Percentiles rank a stretch among this genome's conserved stretches.
Evolutionary conservation across 2,888 invertebrate genomes (phyloP).

Genomic region (Netelia fuscicornis): DNA sequence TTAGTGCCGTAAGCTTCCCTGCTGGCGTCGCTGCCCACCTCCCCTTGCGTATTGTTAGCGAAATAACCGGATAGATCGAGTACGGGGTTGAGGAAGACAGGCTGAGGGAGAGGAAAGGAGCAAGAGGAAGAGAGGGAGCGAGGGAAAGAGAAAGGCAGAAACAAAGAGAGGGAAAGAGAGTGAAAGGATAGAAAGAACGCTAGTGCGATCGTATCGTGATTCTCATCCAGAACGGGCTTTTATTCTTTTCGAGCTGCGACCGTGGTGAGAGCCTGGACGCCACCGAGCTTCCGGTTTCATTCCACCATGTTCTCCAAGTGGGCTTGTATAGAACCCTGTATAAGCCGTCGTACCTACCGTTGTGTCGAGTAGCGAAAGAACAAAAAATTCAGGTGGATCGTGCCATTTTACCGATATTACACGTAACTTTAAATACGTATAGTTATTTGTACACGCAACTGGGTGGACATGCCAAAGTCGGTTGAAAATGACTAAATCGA

Average conservation of each 20-base stretch:
- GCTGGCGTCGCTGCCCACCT: conserved; percentile 71
- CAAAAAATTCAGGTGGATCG: conserved; percentile 34
- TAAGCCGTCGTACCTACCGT: conserved; percentile 4
- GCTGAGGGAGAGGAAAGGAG: conserved; percentile 30
- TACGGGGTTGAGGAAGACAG: conserved; percentile 55
- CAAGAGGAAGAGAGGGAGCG: conserved; percentile 30
- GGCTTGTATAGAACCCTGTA: conserved; percentile 26
- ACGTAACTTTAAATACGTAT: background rate
- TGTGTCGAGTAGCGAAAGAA: conserved; percentile 21
- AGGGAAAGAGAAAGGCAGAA: conserved; percentile 11
- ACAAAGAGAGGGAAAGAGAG: conserved; percentile 36
- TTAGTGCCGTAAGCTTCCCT: conserved; percentile 77
- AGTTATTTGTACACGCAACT: conserved; percentile 6
- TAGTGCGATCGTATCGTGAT: conserved; percentile 48
- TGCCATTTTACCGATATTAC: conserved; percentile 18
- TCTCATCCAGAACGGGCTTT: conserved; percentile 42
- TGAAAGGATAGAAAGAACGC: conserved; percentile 40
- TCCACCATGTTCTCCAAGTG: conserved; percentile 30
- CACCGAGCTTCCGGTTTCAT: conserved; percentile 49
- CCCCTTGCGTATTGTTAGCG: conserved; percentile 68
- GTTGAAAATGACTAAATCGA: conserved; percentile 12
- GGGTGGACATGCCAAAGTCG: background rate
- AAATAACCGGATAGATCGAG: conserved; percentile 67
- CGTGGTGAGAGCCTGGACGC: conserved; percentile 42
- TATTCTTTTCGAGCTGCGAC: conserved; percentile 52